Conservation (phyloP, 2,888 invertebrate genomes). For the Rhingia rostrata region DNA sequence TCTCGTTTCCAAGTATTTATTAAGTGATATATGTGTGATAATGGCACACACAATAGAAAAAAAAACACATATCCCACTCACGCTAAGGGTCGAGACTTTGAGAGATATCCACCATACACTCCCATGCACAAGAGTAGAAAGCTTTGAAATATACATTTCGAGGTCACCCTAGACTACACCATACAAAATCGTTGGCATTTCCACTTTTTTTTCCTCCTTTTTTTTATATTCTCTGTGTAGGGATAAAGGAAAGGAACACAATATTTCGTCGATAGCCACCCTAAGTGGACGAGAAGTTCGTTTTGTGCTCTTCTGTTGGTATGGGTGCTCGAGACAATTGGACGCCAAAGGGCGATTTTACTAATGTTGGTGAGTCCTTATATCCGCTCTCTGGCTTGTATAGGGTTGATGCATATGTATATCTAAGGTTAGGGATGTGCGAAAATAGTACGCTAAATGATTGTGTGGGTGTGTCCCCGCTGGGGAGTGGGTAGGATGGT, state of each 20-base stretch:
- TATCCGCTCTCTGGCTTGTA: constrained; percentile 10
- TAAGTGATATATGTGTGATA: constrained; percentile 39
- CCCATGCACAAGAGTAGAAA: constrained; percentile 30
- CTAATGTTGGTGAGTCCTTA: constrained; percentile 43
- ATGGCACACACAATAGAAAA: constrained; percentile 11
- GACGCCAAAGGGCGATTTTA: constrained; percentile 68
- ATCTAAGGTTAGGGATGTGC: constrained; percentile 12
- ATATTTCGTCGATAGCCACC: constrained; percentile 60
- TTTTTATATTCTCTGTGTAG: constrained; percentile 9
- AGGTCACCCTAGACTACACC: constrained; percentile 51
- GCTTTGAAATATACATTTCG: constrained; percentile 54
- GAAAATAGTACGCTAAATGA: constrained; percentile 38
- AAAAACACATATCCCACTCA: constrained; percentile 32
- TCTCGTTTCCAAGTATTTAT: constrained; percentile 33
- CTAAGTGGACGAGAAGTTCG: constrained; percentile 50
- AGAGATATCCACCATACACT: constrained; percentile 14
- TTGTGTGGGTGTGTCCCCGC: constrained; percentile 45
- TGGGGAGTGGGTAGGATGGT: constrained; percentile 1
- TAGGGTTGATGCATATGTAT: constrained; percentile 11
- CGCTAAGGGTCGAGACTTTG: constrained; percentile 17
- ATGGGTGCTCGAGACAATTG: constrained; percentile 72
- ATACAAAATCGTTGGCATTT: constrained; percentile 65
- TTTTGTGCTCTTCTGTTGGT: constrained; percentile 25
- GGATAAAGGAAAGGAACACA: constrained; percentile 4
- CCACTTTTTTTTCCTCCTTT: constrained; percentile 20